Evolutionary conservation across 2,797 vertebrate species (phyloP), one percentile per base, ranked within the genome.

Genomic region (Hafferia zeledoni): DNA sequence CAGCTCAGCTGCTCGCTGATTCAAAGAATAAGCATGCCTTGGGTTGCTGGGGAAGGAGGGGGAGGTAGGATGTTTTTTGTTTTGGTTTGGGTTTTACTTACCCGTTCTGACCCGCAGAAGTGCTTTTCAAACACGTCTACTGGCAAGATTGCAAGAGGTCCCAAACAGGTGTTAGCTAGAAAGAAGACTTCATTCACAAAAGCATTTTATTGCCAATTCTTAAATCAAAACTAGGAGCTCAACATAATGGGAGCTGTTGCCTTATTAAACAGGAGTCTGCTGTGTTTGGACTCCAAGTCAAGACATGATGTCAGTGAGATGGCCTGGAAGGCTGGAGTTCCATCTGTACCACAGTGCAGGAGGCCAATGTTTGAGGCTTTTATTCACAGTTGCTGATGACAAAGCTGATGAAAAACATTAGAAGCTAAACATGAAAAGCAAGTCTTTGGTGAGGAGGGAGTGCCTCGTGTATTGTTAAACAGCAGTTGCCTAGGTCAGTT

Each of bases 1-100:
- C 91, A 75, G 81, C 70, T 96, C 96, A 97, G 95, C 95, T 97
- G 96, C 95, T 95, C 47, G 67, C 59, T n/a, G 39, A 5, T 67
- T 86, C 91, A 83, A 65, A 79, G 90, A 46, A 33, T 50, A 50
- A 77, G 95, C 83, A 37, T 90, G 83, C 77, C 70, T 89, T 8
- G 70, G 49, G 84, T 74, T 85, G 88, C 85, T 86, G 83, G 65
- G 44, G 50, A 23, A 63, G 28, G 37, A 70, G 70, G 35, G 33
- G 43, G 56, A 76, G 64, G 53, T 50, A 44, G 77, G 69, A 41
- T 50, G 47, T 23, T 5, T 27, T 88, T 46, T 83, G 71, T 15
- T 87, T 91, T 83, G 83, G 11, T 87, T 85, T 78, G 84, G 19
- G 63, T 94, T 94, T 93, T 39, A 18, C 63, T 88, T 94, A 33